Base-by-base conservation (phyloP, 2,888 invertebrate genomes). In the Dione juno region DNA sequence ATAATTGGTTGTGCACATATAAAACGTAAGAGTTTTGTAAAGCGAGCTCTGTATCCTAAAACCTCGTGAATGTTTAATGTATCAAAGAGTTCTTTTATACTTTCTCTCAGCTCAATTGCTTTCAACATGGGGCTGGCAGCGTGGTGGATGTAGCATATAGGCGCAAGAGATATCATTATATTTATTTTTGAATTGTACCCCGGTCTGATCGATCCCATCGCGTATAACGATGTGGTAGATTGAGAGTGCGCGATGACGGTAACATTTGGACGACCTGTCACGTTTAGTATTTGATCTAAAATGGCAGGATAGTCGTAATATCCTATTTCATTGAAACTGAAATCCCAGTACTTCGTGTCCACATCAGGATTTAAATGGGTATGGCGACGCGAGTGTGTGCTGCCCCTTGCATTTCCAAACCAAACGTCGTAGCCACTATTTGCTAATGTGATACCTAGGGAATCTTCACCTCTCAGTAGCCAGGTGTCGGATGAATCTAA, bases 271-370 rank as follows among this genome's bases (percentile, higher is more conserved):
- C 91, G 88, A 0, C 90, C 88, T 0, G 96, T 95, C 5, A 73
- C 61, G 0, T 72, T 40, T 9, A 86, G 67, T 37, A 86, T 76
- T 52, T 72, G 81, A 72, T 86, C 84, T 1, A 86, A 94, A 81
- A 94, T 94, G 0, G 95, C 94, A 1, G 96, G 95, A 1, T 96
- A 75, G 82, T 97, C 97, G 77, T 94, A 93, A 11, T 84, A 76
- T 0, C 95, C 96, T 82, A 95, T 94, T 80, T 97, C 95, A 80
- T 96, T 95, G 90, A 94, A 95, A 72, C 94, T 94, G 78, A 90
- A 94, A 53, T 89, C 70, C 94, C 94, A 94, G 78, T 85, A 94
- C 5, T 78, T 66, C 1, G 77, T 65, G 37, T 93, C 86, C 0
- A 53, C 59, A 19, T 81, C 79, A 0, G 89, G 82, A 67, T 88